These are phyloP conservation scores for Semotilus atromaculatus DNA, from an alignment of 2,797 vertebrate species.

Conservation along the genomic window DNA sequence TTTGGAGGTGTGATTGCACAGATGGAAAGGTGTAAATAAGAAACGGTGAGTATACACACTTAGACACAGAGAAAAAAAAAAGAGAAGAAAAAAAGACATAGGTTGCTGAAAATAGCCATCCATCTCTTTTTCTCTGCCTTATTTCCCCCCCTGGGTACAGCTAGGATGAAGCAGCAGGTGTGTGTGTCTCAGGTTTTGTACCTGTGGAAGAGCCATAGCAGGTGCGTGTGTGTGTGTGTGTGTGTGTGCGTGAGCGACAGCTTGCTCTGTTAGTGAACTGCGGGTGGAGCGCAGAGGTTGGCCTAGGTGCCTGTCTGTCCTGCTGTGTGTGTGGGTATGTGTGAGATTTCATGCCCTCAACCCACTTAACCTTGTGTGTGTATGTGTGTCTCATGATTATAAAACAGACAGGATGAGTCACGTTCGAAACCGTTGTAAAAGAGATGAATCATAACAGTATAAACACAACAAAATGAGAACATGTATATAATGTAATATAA, in stretches of 20 bases:
- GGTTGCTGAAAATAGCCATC: slow-evolving; percentile 17
- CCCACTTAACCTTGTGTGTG: slow-evolving; percentile 52
- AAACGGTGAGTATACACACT: slow-evolving; percentile 31
- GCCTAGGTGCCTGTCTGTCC: slow-evolving; percentile 24
- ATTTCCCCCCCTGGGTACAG: slow-evolving; percentile 30
- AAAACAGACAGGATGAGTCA: slow-evolving; percentile 24
- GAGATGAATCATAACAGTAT: background rate
- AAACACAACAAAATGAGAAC: background rate
- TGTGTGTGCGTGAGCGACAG: slow-evolving; percentile 37
- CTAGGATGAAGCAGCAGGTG: slow-evolving; percentile 54
- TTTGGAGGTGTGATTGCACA: slow-evolving; percentile 51
- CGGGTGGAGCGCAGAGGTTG: slow-evolving; percentile 36
- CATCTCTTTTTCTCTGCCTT: slow-evolving; percentile 32
- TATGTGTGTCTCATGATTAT: slow-evolving; percentile 15
- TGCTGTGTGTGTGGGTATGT: slow-evolving; percentile 46
- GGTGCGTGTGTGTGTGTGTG: background rate
- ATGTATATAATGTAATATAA: background rate
- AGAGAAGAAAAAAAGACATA: background rate
- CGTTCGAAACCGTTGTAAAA: background rate
- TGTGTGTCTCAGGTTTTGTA: slow-evolving; percentile 57
- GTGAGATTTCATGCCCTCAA: slow-evolving; percentile 27
- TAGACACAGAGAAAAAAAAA: background rate
- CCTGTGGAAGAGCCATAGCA: slow-evolving; percentile 51
- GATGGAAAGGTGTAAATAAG: slow-evolving; percentile 60
- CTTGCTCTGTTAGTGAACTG: slow-evolving; percentile 40